A percentile compares a stretch with the other conserved stretches of the same genome.
Conservation (phyloP, 2,888 invertebrate species). For the Netelia virgata region DNA sequence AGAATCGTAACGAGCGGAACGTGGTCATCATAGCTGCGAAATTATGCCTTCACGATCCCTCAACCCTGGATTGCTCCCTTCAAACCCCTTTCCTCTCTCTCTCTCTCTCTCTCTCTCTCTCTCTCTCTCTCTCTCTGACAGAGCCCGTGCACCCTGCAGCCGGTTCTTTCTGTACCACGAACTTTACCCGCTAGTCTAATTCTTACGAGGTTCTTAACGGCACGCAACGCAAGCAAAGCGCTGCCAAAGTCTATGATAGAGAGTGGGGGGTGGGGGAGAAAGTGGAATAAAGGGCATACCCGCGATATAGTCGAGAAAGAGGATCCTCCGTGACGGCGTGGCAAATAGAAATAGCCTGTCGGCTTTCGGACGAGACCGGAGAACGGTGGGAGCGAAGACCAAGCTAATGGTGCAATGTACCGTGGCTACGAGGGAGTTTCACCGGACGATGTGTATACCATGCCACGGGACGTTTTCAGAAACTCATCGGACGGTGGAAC, state of each 20-base stretch:
- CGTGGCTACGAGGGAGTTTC: slow-evolving; percentile 51
- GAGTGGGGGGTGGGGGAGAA: neutral
- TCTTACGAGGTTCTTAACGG: slow-evolving; percentile 42
- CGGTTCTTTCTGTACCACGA: neutral
- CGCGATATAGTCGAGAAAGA: slow-evolving; percentile 26
- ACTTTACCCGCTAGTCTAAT: neutral
- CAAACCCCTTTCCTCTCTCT: neutral
- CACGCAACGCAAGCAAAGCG: slow-evolving; percentile 58
- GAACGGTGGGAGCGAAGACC: slow-evolving; percentile 25
- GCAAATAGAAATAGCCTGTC: slow-evolving; percentile 62
- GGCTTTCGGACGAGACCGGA: slow-evolving; percentile 49
- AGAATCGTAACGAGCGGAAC: slow-evolving; percentile 19
- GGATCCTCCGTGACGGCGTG: slow-evolving; percentile 48
- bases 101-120: neutral
- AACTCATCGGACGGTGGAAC: slow-evolving; percentile 76
- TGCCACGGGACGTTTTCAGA: slow-evolving; percentile 73
- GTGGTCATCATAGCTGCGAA: slow-evolving; percentile 43
- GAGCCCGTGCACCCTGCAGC: neutral
- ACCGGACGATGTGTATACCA: slow-evolving; percentile 49
- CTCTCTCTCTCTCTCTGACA: no score
- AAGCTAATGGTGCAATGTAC: slow-evolving; percentile 68
- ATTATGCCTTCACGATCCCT: slow-evolving; percentile 49
- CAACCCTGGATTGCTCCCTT: slow-evolving; percentile 4
- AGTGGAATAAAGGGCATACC: neutral
- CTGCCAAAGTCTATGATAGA: slow-evolving; percentile 26